Conservation (phyloP, 2,797 vertebrate genomes). For the Brachymystax lenok region DNA sequence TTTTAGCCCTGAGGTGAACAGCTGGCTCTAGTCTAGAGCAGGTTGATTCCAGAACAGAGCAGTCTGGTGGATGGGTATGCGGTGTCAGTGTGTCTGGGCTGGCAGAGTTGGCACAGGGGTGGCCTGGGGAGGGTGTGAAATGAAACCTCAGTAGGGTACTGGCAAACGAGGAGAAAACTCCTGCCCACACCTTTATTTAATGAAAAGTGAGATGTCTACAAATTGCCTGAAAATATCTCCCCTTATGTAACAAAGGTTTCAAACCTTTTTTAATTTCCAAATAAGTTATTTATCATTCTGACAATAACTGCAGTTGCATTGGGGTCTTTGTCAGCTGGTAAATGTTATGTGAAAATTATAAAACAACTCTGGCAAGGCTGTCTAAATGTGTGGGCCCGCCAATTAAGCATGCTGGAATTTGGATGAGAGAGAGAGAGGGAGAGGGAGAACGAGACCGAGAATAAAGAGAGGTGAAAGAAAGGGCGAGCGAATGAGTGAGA, state of each 20-base stretch:
- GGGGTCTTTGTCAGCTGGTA: neutral
- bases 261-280: no score
- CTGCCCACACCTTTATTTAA: slow-evolving; percentile 45
- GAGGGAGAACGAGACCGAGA: slow-evolving; percentile 8
- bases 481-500: slow-evolving; percentile 12
- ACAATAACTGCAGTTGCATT: neutral
- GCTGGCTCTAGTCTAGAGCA: neutral
- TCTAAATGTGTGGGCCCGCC: slow-evolving; percentile 32
- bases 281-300: neutral
- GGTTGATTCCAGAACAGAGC: slow-evolving; percentile 21
- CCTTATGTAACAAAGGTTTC: neutral
- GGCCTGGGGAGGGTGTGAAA: slow-evolving; percentile 51
- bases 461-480: slow-evolving; percentile 1
- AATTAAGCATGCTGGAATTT: slow-evolving; percentile 26
- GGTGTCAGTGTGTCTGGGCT: slow-evolving; percentile 43
- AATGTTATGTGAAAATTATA: neutral
- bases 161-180: slow-evolving; percentile 48
- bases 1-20: neutral
- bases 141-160: slow-evolving; percentile 55
- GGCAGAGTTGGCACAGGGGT: slow-evolving; percentile 42
- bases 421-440: slow-evolving; percentile 9
- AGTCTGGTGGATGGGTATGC: slow-evolving; percentile 48
- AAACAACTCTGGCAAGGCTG: slow-evolving; percentile 7
- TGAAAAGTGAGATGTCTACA: slow-evolving; percentile 16
- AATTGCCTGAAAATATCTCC: slow-evolving; percentile 4